phyloP scores from a whole-genome alignment of 2,113 vertebrate species.

The Syngnathoides biaculeatus region DNA sequence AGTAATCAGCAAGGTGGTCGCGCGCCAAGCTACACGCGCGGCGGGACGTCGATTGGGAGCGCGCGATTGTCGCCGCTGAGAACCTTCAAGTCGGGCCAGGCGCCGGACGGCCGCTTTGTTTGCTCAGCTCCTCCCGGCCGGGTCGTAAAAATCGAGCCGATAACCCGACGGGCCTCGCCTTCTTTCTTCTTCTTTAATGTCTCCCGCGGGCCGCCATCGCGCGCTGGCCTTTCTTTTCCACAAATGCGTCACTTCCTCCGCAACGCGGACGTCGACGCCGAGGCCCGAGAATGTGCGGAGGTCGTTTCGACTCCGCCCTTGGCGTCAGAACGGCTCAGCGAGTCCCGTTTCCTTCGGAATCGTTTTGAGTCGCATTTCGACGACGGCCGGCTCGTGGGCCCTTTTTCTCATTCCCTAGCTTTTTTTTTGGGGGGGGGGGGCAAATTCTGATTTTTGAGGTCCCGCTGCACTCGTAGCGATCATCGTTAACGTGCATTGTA shows the following conservation, averaged over 20 bases:
- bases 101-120: constrained; percentile 36
- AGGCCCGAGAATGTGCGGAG: constrained; percentile 67
- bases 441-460: too few species aligned
- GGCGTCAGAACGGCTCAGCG: too few species aligned
- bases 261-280: constrained; percentile 43
- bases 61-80: constrained; percentile 28
- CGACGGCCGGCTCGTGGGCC: too few species aligned
- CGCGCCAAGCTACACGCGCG: constrained; percentile 40
- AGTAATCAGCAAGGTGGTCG: constrained; percentile 22
- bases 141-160: constrained; percentile 53
- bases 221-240: constrained; percentile 22
- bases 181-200: constrained; percentile 37
- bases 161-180: constrained; percentile 42
- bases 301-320: too few species aligned
- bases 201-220: constrained; percentile 14
- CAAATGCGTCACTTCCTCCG: constrained; percentile 62
- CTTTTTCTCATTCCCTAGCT: too few species aligned
- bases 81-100: constrained; percentile 32
- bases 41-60: constrained; percentile 32
- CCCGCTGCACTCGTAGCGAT: too few species aligned
- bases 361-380: too few species aligned
- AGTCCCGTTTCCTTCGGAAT: too few species aligned
- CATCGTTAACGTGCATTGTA: too few species aligned
- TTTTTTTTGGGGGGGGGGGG: too few species aligned
- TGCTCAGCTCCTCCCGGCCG: constrained; percentile 44